Base-by-base conservation (phyloP, 2,113 vertebrate species). In the Eulemur rufifrons region DNA sequence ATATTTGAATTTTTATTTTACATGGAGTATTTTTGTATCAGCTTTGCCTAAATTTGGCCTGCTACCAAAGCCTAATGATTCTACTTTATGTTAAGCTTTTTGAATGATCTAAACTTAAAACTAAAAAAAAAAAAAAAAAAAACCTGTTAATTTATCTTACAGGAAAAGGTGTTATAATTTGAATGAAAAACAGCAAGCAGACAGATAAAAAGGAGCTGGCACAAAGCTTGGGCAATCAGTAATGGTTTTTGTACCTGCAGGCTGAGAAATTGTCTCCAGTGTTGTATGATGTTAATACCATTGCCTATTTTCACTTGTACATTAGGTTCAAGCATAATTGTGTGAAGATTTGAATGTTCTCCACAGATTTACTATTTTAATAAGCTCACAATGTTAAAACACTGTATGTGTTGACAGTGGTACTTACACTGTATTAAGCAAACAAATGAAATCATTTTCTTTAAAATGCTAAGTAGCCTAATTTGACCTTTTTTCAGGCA, bases 41-140 rank as follows among this genome's bases (percentile, higher is more conserved):
- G 81, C 89, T 97, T 97, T 97, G 97, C 95, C 96, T 96, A 97
- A 98, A 98, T 96, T 97, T 98, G 95, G 95, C 97, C 94, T 96
- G 92, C 97, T 98, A 96, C 96, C 96, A 98, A 98, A 97, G 68
- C 47, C 95, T 98, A 98, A 98, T 97, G 95, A 97, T 21, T 93
- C 68, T 95, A 96, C 73, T 97, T 96, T 96, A 98, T 97, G 93
- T 97, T 98, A 97, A 98, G 97, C 97, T 98, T 98, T 96, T 97
- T 12, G 47, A 97, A 98, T 73, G 42, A 98, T 97, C 91, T 98
- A 96, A 97, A 89, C 73, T 98, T 98, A 98, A 25, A 23, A 95
- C 88, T 97, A 74, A 96, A 73, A 50, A 14, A 2, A 29, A 64
- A 29, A 63, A 29, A 63, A 52, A 39, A 86, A 94, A 94, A 94